Evolutionary conservation across 2,113 vertebrate genomes (phyloP).

Genomic region (Epinephelus lanceolatus): DNA sequence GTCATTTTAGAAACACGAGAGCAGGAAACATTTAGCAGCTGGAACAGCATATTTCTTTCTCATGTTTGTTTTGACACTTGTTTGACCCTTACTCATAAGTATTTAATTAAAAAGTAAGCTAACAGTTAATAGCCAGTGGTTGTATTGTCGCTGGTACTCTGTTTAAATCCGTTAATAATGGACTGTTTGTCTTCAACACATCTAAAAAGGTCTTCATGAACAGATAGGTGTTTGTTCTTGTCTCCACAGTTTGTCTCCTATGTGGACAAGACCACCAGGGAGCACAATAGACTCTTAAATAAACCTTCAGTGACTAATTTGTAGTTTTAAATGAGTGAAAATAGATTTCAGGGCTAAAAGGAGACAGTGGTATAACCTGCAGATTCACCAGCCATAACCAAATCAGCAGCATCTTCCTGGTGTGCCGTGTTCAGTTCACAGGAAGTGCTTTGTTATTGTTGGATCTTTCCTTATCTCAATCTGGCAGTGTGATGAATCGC

Average conservation of each 20-base stretch:
- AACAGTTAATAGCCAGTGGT: background rate
- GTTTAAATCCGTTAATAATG: background rate
- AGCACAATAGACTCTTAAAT: background rate
- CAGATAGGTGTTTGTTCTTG: background rate
- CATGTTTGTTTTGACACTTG: too few species aligned
- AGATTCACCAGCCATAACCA: constrained; percentile 4
- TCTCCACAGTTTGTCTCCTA: constrained; percentile 1
- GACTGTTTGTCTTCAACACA: background rate
- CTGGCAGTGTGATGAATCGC: background rate
- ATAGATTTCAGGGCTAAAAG: background rate
- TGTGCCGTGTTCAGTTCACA: constrained; percentile 4
- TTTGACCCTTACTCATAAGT: background rate
- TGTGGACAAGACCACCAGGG: background rate
- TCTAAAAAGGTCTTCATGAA: background rate
- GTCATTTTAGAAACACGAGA: background rate
- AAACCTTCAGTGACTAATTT: background rate
- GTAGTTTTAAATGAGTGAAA: background rate
- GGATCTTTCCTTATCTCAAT: constrained; percentile 17
- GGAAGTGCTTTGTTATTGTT: constrained; percentile 52
- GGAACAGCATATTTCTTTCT: background rate
- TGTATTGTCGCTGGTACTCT: too few species aligned
- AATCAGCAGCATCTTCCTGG: constrained; percentile 14
- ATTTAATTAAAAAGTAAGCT: background rate
- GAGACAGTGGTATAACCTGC: background rate
- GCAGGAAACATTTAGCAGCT: background rate